Evolutionary conservation across 2,797 vertebrate genomes (phyloP).

Genomic region (Liparis tanakae): DNA sequence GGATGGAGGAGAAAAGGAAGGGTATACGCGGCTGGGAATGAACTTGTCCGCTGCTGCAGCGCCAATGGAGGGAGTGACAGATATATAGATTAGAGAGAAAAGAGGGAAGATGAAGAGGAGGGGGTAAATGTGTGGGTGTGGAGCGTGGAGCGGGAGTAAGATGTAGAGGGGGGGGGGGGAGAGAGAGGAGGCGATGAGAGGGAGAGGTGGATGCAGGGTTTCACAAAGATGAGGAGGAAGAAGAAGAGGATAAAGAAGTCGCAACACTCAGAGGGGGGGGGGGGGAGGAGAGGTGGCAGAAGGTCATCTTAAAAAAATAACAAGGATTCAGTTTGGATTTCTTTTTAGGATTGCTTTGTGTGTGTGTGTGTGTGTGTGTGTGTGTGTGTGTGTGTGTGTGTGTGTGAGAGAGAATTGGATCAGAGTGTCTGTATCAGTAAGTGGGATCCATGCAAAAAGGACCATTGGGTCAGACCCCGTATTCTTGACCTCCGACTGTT

Average conservation of each 20-base stretch:
- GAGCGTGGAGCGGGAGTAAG: slow-evolving; percentile 13
- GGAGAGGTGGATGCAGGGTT: slow-evolving; percentile 11
- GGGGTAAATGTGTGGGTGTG: slow-evolving; percentile 13
- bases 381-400: slow-evolving; percentile 14
- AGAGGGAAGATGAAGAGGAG: slow-evolving; percentile 11
- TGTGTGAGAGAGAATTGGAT: slow-evolving; percentile 12
- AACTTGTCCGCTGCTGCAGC: slow-evolving; percentile 66
- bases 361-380: slow-evolving; percentile 13
- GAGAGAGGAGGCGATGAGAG: neutral
- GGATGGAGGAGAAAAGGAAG: slow-evolving; percentile 57
- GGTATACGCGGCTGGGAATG: slow-evolving; percentile 63
- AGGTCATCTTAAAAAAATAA: slow-evolving; percentile 48
- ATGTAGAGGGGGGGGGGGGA: neutral
- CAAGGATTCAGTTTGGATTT: slow-evolving; percentile 31
- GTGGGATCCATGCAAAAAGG: slow-evolving; percentile 2
- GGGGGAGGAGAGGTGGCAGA: slow-evolving; percentile 29
- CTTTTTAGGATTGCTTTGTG: slow-evolving; percentile 25
- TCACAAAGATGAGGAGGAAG: slow-evolving; percentile 17
- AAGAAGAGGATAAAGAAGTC: slow-evolving; percentile 14
- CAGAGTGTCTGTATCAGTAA: slow-evolving; percentile 7
- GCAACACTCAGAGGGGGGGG: neutral
- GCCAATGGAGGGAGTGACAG: slow-evolving; percentile 74
- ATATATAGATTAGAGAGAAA: slow-evolving; percentile 64
- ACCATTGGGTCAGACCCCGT: slow-evolving; percentile 19
- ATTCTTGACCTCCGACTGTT: slow-evolving; percentile 26